Percentiles rank a stretch among this genome's conserved stretches.
phyloP scores from a whole-genome alignment of 2,797 vertebrate genomes.

The Falco peregrinus region DNA sequence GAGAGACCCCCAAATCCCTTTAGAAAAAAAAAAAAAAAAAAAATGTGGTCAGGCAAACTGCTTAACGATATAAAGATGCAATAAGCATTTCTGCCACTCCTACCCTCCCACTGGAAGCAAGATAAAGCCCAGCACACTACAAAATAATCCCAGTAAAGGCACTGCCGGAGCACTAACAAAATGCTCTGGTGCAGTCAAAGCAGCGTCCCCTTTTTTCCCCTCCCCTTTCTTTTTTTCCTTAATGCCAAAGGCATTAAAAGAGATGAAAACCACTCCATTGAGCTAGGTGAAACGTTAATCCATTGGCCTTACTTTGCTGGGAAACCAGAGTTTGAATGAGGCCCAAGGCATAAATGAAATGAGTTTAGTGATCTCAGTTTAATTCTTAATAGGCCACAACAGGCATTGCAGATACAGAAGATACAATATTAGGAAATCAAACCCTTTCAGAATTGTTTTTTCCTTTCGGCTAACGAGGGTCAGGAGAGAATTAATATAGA shows the following conservation, averaged over 20 bases:
- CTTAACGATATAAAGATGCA: constrained; percentile 64
- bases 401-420: constrained; percentile 58
- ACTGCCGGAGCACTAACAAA: constrained; percentile 64
- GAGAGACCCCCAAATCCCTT: constrained; percentile 29
- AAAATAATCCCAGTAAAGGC: constrained; percentile 77
- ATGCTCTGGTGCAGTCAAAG: constrained; percentile 45
- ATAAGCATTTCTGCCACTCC: constrained; percentile 44
- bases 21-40: background rate
- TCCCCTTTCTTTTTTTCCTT: background rate
- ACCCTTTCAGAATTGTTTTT: constrained; percentile 67
- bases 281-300: constrained; percentile 67
- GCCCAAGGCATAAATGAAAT: constrained; percentile 75
- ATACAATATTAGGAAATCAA: constrained; percentile 61
- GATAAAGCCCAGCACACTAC: constrained; percentile 74
- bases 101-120: constrained; percentile 59
- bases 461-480: constrained; percentile 70
- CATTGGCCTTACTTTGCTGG: constrained; percentile 70
- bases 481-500: constrained; percentile 63
- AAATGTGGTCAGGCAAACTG: constrained; percentile 57
- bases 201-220: background rate
- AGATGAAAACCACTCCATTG: constrained; percentile 72
- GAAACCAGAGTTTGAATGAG: constrained; percentile 72
- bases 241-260: constrained; percentile 75
- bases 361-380: constrained; percentile 73
- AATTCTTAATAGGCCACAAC: constrained; percentile 76